Evolutionary conservation across 2,113 vertebrate species (phyloP).

Genomic region (Nyctereutes procyonoides): DNA sequence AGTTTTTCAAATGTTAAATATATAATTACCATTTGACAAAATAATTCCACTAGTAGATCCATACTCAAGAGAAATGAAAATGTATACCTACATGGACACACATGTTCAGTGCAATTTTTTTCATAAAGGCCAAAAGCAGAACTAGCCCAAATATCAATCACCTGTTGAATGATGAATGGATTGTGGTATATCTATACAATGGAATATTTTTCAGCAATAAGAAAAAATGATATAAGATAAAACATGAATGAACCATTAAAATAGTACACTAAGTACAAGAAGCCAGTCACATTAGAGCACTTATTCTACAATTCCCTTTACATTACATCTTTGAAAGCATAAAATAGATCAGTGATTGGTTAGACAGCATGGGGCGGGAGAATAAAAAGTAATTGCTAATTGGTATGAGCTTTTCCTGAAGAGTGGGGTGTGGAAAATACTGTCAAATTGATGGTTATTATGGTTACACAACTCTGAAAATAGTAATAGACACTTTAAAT

Average conservation of each 20-base stretch:
- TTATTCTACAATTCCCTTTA: neutral
- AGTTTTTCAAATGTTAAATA: conserved; percentile 1
- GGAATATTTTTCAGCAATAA: neutral
- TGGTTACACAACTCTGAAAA: neutral
- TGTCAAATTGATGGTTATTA: neutral
- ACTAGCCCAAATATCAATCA: neutral
- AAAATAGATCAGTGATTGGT: neutral
- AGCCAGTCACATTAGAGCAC: neutral
- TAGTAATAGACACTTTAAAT: neutral
- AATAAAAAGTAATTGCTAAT: neutral
- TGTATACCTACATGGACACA: neutral
- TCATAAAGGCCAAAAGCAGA: neutral
- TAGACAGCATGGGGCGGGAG: neutral
- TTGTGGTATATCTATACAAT: neutral
- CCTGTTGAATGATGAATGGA: neutral
- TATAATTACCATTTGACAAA: neutral
- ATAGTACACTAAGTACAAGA: neutral
- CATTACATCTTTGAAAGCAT: neutral
- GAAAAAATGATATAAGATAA: neutral
- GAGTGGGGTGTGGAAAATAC: neutral
- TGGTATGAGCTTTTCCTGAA: neutral
- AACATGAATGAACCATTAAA: neutral
- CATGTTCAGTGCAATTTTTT: neutral
- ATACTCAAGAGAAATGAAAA: neutral
- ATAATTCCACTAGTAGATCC: neutral